phyloP scores from a whole-genome alignment of 2,888 invertebrate species.

The Stegophylla sp. region DNA sequence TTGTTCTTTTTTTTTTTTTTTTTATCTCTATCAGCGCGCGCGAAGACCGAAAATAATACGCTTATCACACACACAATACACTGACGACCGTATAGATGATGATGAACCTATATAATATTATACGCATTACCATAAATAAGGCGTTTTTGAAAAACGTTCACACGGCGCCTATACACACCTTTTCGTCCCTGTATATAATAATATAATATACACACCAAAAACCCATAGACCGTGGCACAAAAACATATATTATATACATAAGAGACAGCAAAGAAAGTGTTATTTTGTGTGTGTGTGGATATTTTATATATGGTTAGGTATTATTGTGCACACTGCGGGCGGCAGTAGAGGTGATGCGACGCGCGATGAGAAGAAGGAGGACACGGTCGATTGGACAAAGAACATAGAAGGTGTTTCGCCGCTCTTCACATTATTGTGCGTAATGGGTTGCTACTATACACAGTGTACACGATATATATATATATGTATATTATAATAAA shows the following conservation, averaged over 20 bases:
- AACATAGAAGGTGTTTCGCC: constrained; percentile 50
- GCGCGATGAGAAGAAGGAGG: not conserved
- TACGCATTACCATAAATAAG: not conserved
- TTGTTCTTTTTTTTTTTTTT: not conserved
- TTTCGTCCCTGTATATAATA: not conserved
- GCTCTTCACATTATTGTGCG: constrained; percentile 53
- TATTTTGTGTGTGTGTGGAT: constrained; percentile 16
- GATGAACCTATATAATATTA: too few species aligned
- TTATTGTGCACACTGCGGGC: not conserved
- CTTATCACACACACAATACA: too few species aligned
- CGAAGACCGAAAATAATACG: not conserved
- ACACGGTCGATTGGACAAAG: constrained; percentile 57
- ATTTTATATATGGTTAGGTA: not conserved
- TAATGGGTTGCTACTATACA: constrained; percentile 41
- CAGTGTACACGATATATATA: not conserved
- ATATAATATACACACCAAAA: too few species aligned
- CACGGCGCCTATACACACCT: constrained; percentile 38
- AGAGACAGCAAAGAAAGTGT: constrained; percentile 43
- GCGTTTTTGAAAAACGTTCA: constrained; percentile 23
- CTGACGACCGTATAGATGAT: too few species aligned
- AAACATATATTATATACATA: not conserved
- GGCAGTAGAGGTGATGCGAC: not conserved
- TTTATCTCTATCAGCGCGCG: not conserved
- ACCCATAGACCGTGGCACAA: constrained; percentile 21
- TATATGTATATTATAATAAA: constrained; percentile 17